Percentiles rank a stretch among this genome's conserved stretches.
phyloP scores from a whole-genome alignment of 2,888 invertebrate genomes.

The Dicyrtomina minuta region DNA sequence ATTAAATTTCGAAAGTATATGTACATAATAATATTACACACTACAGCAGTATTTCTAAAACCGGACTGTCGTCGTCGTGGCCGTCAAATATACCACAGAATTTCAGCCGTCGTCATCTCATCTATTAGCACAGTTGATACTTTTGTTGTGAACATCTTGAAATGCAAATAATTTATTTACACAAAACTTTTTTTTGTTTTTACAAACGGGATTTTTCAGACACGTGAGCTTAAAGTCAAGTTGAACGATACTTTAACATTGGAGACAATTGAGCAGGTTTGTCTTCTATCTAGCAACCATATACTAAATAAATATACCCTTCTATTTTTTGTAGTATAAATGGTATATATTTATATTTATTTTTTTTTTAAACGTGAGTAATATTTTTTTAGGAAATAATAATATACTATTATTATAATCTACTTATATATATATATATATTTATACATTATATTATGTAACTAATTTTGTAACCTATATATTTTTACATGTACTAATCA shows the following conservation, averaged over 20 bases:
- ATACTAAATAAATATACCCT: not conserved
- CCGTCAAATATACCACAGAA: too few relatives aligned
- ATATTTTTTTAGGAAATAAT: not conserved
- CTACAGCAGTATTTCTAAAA: too few relatives aligned
- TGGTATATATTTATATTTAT: not conserved
- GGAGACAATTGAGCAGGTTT: slow-evolving; percentile 35
- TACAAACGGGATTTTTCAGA: slow-evolving; percentile 26
- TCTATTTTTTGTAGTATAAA: not conserved
- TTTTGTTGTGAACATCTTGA: not conserved
- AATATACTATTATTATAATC: not conserved
- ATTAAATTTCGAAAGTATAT: too few relatives aligned
- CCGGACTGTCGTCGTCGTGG: too few relatives aligned
- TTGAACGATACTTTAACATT: slow-evolving; percentile 32
- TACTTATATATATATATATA: not conserved
- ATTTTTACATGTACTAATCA: not conserved
- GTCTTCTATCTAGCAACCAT: slow-evolving; percentile 3
- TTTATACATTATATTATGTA: too few relatives aligned
- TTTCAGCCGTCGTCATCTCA: too few relatives aligned
- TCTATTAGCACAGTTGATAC: too few relatives aligned
- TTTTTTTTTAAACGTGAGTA: not conserved
- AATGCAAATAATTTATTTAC: not conserved
- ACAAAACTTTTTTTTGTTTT: slow-evolving; percentile 10
- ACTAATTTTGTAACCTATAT: not conserved
- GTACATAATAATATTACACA: too few relatives aligned
- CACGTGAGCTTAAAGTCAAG: slow-evolving; percentile 30